Base-by-base conservation (phyloP, 2,113 vertebrate genomes). In the Halichoerus grypus region DNA sequence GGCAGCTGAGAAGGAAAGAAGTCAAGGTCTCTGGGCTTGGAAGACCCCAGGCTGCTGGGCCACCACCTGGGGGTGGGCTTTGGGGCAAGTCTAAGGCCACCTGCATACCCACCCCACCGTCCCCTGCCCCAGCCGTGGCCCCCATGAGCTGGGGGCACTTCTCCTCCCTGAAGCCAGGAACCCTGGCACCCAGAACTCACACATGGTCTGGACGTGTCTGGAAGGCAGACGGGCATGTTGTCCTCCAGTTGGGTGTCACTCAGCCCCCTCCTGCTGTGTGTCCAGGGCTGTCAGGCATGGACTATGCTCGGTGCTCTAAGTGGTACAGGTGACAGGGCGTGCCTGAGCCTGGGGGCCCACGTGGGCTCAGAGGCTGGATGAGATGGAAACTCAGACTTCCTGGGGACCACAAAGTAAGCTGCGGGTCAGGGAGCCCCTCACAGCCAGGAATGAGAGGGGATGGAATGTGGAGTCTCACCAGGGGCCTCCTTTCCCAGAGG, bases 241-340 rank as follows among this genome's bases (percentile, higher is more conserved):
- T n/a, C 13, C 13, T 69, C 33, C 49, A 28, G 22, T 18, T 53
- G 65, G 65, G 3, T 55, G 22, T 39, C 24, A 24, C 85, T 72
- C 15, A n/a, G 46, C 1, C 26, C 0, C 26, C 5, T 1, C 36
- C 24, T 19, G 16, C 16, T 46, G 24, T 83, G 81, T 46, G 36
- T 42, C 39, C 16, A 31, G 57, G 36, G 57, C 0, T 19, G 81
- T 63, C 26, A 12, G 26, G 16, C 9, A 19, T 7, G 26, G 57
- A 31, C 5, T 18, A 6, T 28, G 36, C 24, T 42, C 9, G 42
- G 81, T 61, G 36, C 36, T 15, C 26, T 28, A 5, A 33, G 57
- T 4, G 26, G 57, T 36, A 19, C 26, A 21, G 10, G 9, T 7
- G 39, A 28, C 1, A 16, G 16, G 39, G 16, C 0, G 5, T 46